Conservation (phyloP, 2,113 vertebrate genomes). For the Trematomus loennbergii region DNA sequence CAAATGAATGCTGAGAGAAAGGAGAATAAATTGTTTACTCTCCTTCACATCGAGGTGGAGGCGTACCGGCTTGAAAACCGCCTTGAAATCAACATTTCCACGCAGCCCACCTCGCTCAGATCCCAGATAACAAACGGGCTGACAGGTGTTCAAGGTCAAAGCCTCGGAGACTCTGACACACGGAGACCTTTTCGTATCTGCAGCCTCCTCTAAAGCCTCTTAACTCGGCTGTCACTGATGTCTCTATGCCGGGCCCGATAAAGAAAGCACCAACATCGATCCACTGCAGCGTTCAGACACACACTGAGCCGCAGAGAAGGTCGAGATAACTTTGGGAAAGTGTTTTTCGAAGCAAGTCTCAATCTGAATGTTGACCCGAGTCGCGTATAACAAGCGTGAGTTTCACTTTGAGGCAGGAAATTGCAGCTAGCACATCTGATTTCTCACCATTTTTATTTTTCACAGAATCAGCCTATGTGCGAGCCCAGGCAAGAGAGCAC, state of each 20-base stretch:
- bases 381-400: slow-evolving; percentile 40
- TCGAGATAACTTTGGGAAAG: slow-evolving; percentile 1
- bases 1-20: neutral
- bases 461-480: slow-evolving; percentile 51
- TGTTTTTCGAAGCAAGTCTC: slow-evolving; percentile 9
- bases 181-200: neutral
- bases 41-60: neutral
- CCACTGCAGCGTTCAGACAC: neutral
- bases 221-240: slow-evolving; percentile 54
- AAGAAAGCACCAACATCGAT: slow-evolving; percentile 39
- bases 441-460: slow-evolving; percentile 51
- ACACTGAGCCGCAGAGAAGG: neutral
- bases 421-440: slow-evolving; percentile 36
- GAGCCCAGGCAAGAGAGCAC: slow-evolving; percentile 1
- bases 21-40: slow-evolving; percentile 16
- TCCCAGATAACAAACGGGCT: slow-evolving; percentile 21
- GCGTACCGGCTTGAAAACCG: neutral
- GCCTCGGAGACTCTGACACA: slow-evolving; percentile 6
- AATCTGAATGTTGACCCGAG: neutral
- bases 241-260: slow-evolving; percentile 55
- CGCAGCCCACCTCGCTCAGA: neutral
- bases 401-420: slow-evolving; percentile 57
- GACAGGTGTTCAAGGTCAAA: slow-evolving; percentile 45
- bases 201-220: slow-evolving; percentile 64
- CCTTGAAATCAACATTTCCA: neutral